Evolutionary conservation across 2,113 vertebrate genomes (phyloP), one percentile per base, ranked within the genome.

Genomic region (Anolis carolinensis): DNA sequence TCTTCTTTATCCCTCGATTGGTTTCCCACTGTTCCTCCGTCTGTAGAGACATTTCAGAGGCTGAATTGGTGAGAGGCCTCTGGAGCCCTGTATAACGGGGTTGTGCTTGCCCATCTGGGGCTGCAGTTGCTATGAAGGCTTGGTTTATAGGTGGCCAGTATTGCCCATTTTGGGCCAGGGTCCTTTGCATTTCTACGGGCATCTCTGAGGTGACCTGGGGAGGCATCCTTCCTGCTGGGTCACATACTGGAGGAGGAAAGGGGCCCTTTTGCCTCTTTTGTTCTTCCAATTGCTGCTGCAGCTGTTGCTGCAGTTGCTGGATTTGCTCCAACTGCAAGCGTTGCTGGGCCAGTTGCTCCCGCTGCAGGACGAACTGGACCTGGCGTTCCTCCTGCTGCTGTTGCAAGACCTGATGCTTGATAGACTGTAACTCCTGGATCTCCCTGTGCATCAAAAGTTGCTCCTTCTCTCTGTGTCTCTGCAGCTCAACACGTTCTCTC

Each of bases 351-450:
- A 99, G 95, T 95, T 99, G 99, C 89, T 99, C 99, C 82, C 98
- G 97, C 93, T 99, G 99, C 96, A 99, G 95, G 0, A 98, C 98
- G 18, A 99, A 96, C 92, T 99, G 99, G 0, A 97, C 98, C 21
- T 99, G 98, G 39, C 98, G 96, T 80, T 99, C 99, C 87, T 98
- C 97, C 85, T 99, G 98, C 93, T 99, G 99, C 90, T 99, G 99
- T 55, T 99, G 98, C 73, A 99, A 87, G 74, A 99, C 98, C 27
- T 99, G 99, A 77, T 99, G 99, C 95, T 99, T 99, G 89, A 99
- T 99, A 90, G 96, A 98, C 87, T 99, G 99, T 73, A 99, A 92
- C 92, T 99, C 98, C 89, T 99, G 99, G 92, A 99, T 96, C 90
- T 99, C 99, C 84, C 98, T 97, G 93, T 99, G 98, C 93, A 99